These are phyloP conservation scores for Chanos chanos DNA, from an alignment of 2,797 vertebrate genomes.

Conservation along the genomic window DNA sequence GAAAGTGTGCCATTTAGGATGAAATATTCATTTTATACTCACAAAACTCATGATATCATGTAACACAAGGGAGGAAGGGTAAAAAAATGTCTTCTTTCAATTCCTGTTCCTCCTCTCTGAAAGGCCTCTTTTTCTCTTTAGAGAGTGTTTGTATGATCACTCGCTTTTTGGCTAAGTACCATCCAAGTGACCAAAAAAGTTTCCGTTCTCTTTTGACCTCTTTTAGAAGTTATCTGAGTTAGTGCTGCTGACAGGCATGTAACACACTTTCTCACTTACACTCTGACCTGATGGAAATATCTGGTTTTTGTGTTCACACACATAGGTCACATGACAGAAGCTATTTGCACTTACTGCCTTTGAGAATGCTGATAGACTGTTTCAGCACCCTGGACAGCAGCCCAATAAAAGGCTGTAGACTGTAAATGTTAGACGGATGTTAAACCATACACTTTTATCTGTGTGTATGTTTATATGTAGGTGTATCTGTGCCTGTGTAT, in stretches of 20 bases:
- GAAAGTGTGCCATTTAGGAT: no score
- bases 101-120: no score
- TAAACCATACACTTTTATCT: slow-evolving; percentile 44
- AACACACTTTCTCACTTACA: slow-evolving; percentile 42
- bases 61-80: no score
- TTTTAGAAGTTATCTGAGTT: background rate
- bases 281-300: slow-evolving; percentile 61
- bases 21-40: no score
- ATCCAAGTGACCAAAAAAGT: no score
- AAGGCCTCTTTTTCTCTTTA: no score
- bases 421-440: slow-evolving; percentile 44
- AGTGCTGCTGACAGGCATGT: slow-evolving; percentile 50
- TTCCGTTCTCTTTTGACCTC: slow-evolving; percentile 31
- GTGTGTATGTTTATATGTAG: background rate
- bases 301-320: slow-evolving; percentile 52
- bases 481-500: slow-evolving; percentile 8
- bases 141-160: no score
- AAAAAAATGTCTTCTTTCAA: no score
- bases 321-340: slow-evolving; percentile 11
- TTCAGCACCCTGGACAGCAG: slow-evolving; percentile 68
- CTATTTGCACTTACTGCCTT: slow-evolving; percentile 63
- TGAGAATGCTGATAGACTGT: slow-evolving; percentile 45
- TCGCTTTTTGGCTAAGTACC: no score
- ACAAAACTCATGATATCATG: no score
- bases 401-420: slow-evolving; percentile 51